A percentile compares a stretch with the other conserved stretches of the same genome.
These are phyloP conservation scores for Busseola fusca DNA, from an alignment of 2,888 invertebrate genomes.

Conservation along the genomic window DNA sequence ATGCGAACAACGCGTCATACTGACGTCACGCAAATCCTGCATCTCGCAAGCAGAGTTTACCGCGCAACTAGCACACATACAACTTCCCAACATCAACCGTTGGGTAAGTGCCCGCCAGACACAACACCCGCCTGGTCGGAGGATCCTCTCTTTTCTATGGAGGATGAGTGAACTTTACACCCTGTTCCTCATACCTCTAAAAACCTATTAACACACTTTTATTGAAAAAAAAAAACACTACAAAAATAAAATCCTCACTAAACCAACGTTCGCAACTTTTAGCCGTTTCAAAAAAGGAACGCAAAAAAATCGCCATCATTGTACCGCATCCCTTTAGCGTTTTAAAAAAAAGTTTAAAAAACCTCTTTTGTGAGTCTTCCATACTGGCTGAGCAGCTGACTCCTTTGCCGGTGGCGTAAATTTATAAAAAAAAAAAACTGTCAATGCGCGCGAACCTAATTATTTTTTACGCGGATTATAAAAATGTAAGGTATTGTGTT, in stretches of 20 bases:
- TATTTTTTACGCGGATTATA: constrained; percentile 61
- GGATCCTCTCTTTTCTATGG: too few species aligned
- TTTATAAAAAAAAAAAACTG: constrained; percentile 67
- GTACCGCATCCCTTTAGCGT: constrained; percentile 67
- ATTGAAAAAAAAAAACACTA: constrained; percentile 9
- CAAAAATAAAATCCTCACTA: constrained; percentile 49
- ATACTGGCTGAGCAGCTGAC: constrained; percentile 68
- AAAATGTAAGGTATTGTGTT: constrained; percentile 48
- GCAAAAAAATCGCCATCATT: constrained; percentile 48
- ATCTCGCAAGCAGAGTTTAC: too few species aligned
- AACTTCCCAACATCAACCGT: too few species aligned
- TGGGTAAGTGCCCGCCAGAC: too few species aligned
- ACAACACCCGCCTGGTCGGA: too few species aligned
- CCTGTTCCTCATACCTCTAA: too few species aligned
- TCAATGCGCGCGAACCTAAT: constrained; percentile 64
- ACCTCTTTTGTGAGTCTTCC: constrained; percentile 65
- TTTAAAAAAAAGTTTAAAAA: constrained; percentile 65
- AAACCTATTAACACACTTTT: too few species aligned
- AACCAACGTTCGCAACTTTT: constrained; percentile 48
- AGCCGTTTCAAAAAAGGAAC: constrained; percentile 59
- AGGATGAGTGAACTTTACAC: too few species aligned
- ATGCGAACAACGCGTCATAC: too few species aligned
- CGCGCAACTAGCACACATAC: too few species aligned
- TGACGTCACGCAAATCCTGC: too few species aligned
- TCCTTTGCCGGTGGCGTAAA: constrained; percentile 64